Evolutionary conservation across 2,797 vertebrate genomes (phyloP).

Genomic region (Vultur gryphus): DNA sequence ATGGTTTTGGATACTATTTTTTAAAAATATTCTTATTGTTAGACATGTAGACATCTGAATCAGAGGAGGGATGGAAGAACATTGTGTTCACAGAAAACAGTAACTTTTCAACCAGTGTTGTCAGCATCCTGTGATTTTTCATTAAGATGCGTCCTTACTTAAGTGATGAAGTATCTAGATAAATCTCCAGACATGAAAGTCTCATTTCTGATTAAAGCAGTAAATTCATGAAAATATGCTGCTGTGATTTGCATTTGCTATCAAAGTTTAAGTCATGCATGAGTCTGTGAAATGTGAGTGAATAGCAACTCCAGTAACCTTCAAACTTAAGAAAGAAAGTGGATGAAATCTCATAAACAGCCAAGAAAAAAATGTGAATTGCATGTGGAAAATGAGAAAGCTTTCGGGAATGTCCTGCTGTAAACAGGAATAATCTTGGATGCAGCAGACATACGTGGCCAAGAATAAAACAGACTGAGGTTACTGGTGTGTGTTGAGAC

Average conservation of each 20-base stretch:
- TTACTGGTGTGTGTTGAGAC: background rate
- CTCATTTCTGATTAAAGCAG: conserved; percentile 56
- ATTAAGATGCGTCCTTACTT: conserved; percentile 5
- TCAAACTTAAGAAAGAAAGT: background rate
- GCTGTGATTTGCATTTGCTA: conserved; percentile 31
- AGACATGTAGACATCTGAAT: background rate
- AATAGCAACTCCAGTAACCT: background rate
- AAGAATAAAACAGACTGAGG: background rate
- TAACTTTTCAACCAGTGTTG: background rate
- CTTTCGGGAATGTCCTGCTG: background rate
- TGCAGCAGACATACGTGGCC: background rate
- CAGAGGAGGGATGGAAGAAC: background rate
- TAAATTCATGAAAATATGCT: conserved; percentile 44
- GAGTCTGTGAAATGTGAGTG: conserved; percentile 22
- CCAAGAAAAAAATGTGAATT: background rate
- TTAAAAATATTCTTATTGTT: background rate
- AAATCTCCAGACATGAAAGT: conserved; percentile 50
- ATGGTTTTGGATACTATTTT: background rate
- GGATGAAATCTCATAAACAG: background rate
- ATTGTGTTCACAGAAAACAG: background rate
- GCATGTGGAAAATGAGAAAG: background rate
- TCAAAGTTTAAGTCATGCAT: conserved; percentile 2
- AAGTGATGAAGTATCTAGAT: conserved; percentile 21
- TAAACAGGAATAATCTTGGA: background rate
- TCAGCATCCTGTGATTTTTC: background rate